Conservation (phyloP, 2,797 vertebrate genomes). For the Sylvia borin region DNA sequence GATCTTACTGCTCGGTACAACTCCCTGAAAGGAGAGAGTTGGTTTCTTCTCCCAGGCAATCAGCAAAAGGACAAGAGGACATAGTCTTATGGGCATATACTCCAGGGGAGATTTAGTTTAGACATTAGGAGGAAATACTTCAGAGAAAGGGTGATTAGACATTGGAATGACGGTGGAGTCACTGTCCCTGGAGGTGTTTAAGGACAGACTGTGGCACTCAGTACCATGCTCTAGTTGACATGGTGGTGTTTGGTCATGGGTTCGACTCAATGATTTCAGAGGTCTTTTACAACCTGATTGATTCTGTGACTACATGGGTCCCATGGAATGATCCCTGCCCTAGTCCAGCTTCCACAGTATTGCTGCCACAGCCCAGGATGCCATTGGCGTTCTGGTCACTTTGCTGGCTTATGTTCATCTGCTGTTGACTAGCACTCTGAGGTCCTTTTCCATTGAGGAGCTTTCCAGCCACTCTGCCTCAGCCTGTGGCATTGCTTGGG, state of each 20-base stretch:
- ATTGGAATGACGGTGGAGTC: background rate
- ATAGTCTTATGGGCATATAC: background rate
- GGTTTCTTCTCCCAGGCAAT: background rate
- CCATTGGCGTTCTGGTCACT: background rate
- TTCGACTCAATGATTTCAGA: background rate
- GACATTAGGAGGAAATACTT: background rate
- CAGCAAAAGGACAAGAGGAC: background rate
- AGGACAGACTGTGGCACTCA: background rate
- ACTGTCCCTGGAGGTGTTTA: background rate
- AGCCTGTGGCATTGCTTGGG: accelerated
- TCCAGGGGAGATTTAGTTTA: background rate
- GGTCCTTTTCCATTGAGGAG: background rate
- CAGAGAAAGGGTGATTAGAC: background rate
- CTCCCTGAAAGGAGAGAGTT: no score
- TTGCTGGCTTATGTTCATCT: background rate
- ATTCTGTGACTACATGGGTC: background rate
- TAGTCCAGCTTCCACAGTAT: background rate
- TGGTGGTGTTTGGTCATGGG: background rate
- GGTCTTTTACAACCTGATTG: background rate
- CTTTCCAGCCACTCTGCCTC: background rate
- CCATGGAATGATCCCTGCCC: background rate
- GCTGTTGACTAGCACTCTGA: background rate
- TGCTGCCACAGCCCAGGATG: background rate
- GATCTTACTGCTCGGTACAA: background rate
- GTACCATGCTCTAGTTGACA: no score